phyloP scores from a whole-genome alignment of 2,113 vertebrate species.

The Megaleporinus macrocephalus region DNA sequence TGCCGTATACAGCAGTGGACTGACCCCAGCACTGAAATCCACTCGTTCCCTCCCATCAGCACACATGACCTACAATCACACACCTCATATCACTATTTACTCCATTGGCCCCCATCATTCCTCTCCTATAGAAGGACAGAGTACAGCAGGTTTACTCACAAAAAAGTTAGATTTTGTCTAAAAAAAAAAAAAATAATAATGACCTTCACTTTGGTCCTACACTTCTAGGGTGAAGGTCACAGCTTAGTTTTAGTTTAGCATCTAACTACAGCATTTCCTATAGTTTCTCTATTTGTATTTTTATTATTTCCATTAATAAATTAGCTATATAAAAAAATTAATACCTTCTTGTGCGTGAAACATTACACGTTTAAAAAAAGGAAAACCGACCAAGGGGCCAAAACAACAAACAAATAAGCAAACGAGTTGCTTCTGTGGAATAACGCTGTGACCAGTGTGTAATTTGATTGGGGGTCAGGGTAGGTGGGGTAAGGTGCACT shows the following conservation, averaged over 20 bases:
- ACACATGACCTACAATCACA: not conserved
- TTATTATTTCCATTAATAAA: conserved; percentile 15
- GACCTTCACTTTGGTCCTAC: conserved; percentile 17
- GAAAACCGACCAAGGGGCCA: not conserved
- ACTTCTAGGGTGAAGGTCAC: not conserved
- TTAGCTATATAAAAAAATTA: not conserved
- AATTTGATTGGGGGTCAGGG: not conserved
- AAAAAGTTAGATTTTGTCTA: too few relatives aligned
- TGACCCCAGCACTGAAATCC: not conserved
- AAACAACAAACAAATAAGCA: not conserved
- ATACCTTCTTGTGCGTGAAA: conserved; percentile 10
- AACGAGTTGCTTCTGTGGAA: not conserved
- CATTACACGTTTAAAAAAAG: not conserved
- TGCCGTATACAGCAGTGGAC: not conserved
- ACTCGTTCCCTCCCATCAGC: not conserved
- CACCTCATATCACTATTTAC: not conserved
- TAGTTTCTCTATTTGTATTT: not conserved
- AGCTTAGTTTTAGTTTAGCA: not conserved
- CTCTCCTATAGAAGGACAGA: not conserved
- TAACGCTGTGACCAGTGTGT: not conserved
- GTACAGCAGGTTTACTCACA: not conserved
- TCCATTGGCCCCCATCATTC: not conserved
- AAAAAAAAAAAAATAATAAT: not conserved
- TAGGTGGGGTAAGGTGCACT: not conserved
- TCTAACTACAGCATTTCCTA: not conserved